Conservation (phyloP, 2,888 invertebrate genomes). For the Campoplex nolae region DNA sequence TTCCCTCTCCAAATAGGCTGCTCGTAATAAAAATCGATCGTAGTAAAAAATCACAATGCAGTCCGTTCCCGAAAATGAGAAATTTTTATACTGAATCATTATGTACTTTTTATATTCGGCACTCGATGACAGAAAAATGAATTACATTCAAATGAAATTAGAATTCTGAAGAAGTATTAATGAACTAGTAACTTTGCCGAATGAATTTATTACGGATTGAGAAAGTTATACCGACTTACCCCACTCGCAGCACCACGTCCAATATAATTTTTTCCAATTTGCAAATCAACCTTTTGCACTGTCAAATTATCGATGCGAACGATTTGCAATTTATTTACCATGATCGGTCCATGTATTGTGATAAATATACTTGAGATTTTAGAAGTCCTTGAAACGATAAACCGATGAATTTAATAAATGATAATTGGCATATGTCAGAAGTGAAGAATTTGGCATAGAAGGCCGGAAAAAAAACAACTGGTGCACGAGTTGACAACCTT, state of each 20-base stretch:
- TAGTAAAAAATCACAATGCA: not conserved
- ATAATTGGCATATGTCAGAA: conserved; percentile 36
- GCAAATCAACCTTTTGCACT: conserved; percentile 74
- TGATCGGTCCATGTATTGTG: conserved; percentile 49
- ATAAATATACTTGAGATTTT: conserved; percentile 33
- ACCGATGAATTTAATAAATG: conserved; percentile 32
- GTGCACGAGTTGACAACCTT: conserved; percentile 22
- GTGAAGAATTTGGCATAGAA: conserved; percentile 44
- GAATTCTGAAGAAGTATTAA: not conserved
- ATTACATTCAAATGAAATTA: not conserved
- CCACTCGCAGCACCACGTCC: conserved; percentile 66
- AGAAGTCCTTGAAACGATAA: not conserved
- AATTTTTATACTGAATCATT: not conserved
- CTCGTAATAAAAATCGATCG: not conserved
- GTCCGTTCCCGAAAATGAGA: not conserved
- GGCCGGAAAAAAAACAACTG: conserved; percentile 57
- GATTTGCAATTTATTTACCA: conserved; percentile 76
- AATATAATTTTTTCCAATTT: conserved; percentile 76
- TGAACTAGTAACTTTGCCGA: not conserved
- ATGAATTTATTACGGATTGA: not conserved
- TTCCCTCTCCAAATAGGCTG: not conserved
- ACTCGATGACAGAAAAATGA: not conserved
- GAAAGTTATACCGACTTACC: conserved; percentile 70
- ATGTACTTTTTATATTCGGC: not conserved
- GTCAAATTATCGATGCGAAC: conserved; percentile 74